Base-by-base conservation (phyloP, 2,888 invertebrate species). In the Hermaeophaga mercurialis region DNA sequence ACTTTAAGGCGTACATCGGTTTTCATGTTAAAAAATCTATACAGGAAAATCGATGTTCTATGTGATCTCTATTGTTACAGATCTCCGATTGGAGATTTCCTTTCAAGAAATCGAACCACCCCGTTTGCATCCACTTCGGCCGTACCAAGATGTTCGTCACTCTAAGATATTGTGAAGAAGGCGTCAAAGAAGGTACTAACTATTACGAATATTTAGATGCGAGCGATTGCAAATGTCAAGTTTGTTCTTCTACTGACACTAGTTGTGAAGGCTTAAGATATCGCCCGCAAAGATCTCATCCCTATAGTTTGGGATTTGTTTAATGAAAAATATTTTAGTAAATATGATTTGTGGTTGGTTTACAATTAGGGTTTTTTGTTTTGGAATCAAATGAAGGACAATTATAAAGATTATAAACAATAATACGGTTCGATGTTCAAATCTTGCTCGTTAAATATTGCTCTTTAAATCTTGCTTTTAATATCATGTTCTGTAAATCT, bases 61-160 rank as follows among this genome's bases (percentile, higher is more conserved):
- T n/a, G n/a, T n/a, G n/a, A n/a, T n/a, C 14, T 15, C 14, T 22
- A 18, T 52, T 53, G 24, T 65, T 65, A 31, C 55, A 91, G 90
- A 87, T 89, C 64, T 87, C 91, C 0, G 92, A 94, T 78, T 94
- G 91, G 88, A 85, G 90, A 73, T 92, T 94, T 73, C 94, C 94
- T 0, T 94, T 87, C 78, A 94, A 93, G 74, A 85, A 88, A 60
- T 90, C 91, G 0, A 85, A 86, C 67, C 94, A 94, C 74, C 91
- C 91, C 0, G 93, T 94, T 1, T 94, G 94, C 76, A 86, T 88
- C 36, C 92, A 93, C 74, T 87, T 86, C 1, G 85, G 85, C 1
- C 80, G 88, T 2, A 83, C 82, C 58, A 83, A 85, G 46, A 84
- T 86, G 0, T 82, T 85, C 11, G 86, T 85, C 0, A 82, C 82